Evolutionary conservation across 2,888 invertebrate species (phyloP).

Genomic region (Adineta ricciae): DNA sequence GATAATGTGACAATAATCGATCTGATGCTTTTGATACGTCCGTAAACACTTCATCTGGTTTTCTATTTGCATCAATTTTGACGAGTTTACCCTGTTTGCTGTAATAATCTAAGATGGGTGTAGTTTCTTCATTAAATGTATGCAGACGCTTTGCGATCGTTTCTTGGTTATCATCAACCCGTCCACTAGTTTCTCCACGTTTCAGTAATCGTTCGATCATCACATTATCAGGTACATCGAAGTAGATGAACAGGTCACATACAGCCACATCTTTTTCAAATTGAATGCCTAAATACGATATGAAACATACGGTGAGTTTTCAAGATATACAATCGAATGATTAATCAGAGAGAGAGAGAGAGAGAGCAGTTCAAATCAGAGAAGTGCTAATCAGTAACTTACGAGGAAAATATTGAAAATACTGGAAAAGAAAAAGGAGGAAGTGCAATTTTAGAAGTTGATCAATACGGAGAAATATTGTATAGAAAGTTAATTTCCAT

Average conservation of each 20-base stretch:
- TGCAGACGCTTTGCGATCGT: conserved; percentile 79
- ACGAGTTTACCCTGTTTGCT: conserved; percentile 40
- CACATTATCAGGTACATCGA: conserved; percentile 56
- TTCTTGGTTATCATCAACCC: conserved; percentile 84
- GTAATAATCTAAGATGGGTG: conserved; percentile 72
- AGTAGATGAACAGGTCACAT: conserved; percentile 26
- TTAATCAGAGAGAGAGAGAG: no score
- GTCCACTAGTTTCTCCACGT: conserved; percentile 67
- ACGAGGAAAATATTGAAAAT: neutral
- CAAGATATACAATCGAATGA: no score
- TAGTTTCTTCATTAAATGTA: conserved; percentile 78
- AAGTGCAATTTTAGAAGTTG: no score
- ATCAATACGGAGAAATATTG: no score
- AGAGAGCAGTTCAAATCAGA: neutral
- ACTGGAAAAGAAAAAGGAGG: neutral
- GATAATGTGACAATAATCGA: neutral
- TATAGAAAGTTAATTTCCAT: conserved; percentile 45
- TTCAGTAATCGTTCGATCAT: conserved; percentile 65
- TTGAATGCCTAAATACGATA: neutral
- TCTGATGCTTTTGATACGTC: conserved; percentile 19
- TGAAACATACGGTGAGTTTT: no score
- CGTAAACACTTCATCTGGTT: conserved; percentile 17
- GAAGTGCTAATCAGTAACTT: neutral
- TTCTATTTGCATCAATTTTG: conserved; percentile 19
- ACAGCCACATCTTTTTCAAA: conserved; percentile 13